A percentile compares a stretch with the other conserved stretches of the same genome.
Conservation (phyloP, 92 coral and sea anemone species). For the Pocillopora grandis region DNA sequence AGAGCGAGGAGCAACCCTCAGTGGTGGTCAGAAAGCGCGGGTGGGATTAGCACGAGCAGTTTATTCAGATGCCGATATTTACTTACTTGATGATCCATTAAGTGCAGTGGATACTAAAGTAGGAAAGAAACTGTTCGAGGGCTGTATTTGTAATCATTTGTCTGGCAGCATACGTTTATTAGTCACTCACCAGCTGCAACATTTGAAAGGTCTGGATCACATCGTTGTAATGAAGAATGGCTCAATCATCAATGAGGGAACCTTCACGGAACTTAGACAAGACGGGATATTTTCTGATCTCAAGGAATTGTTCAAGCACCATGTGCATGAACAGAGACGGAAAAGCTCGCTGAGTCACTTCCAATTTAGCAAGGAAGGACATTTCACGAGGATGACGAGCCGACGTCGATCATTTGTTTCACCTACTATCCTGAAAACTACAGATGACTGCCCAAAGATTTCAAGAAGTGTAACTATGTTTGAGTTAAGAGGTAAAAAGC, state of each 20-base stretch:
- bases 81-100: constrained; percentile 20
- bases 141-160: background rate
- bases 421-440: background rate
- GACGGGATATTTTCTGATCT: background rate
- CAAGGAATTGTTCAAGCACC: background rate
- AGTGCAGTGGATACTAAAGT: constrained; percentile 30
- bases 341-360: background rate
- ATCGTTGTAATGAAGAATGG: constrained; percentile 7
- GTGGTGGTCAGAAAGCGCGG: constrained; percentile 31
- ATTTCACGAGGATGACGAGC: background rate
- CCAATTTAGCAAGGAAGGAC: background rate
- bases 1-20: constrained; percentile 18
- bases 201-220: constrained; percentile 2
- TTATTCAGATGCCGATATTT: constrained; percentile 26
- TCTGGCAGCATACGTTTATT: constrained; percentile 19
- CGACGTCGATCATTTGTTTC: background rate
- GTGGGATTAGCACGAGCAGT: constrained; percentile 31
- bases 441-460: too few relatives aligned
- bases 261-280: background rate
- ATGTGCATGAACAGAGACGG: background rate
- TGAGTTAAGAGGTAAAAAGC: too few relatives aligned
- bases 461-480: too few relatives aligned
- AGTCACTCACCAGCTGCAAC: constrained; percentile 8
- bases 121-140: constrained; percentile 9
- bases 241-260: background rate